phyloP scores from a whole-genome alignment of 2,888 invertebrate genomes.

The Caenorhabditis afra region DNA sequence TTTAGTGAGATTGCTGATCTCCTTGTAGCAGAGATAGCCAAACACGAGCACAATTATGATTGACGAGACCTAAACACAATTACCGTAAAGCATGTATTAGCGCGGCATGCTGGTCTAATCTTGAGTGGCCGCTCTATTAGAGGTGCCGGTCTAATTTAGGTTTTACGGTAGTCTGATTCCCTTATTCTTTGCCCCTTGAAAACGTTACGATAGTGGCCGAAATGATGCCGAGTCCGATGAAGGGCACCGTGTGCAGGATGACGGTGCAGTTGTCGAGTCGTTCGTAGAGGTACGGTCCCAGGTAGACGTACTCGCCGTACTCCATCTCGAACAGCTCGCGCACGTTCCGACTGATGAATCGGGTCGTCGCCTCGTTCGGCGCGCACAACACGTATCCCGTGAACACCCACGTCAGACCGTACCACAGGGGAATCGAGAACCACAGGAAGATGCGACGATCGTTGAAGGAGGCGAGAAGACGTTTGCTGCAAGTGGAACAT shows the following conservation, averaged over 20 bases:
- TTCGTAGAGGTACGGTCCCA: conserved; percentile 32
- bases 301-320: conserved; percentile 17
- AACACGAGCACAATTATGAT: conserved; percentile 34
- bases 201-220: conserved; percentile 26
- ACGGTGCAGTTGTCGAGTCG: conserved; percentile 11
- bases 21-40: conserved; percentile 24
- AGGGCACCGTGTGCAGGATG: conserved; percentile 9
- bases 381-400: conserved; percentile 23
- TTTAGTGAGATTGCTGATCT: conserved; percentile 20
- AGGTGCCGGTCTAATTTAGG: too few species aligned
- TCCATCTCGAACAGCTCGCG: conserved; percentile 24
- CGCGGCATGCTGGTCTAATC: too few species aligned
- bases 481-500: conserved; percentile 1
- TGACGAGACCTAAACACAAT: conserved; percentile 37
- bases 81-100: too few species aligned
- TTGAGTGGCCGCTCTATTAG: too few species aligned
- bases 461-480: not conserved
- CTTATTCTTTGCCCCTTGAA: too few species aligned
- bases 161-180: too few species aligned
- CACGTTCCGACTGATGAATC: conserved; percentile 10
- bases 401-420: conserved; percentile 23
- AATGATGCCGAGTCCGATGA: conserved; percentile 36
- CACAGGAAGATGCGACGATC: conserved; percentile 12
- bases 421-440: not conserved
- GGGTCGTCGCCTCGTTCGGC: conserved; percentile 18